phyloP scores from a whole-genome alignment of 2,888 invertebrate genomes.

The Parnassius smintheus region DNA sequence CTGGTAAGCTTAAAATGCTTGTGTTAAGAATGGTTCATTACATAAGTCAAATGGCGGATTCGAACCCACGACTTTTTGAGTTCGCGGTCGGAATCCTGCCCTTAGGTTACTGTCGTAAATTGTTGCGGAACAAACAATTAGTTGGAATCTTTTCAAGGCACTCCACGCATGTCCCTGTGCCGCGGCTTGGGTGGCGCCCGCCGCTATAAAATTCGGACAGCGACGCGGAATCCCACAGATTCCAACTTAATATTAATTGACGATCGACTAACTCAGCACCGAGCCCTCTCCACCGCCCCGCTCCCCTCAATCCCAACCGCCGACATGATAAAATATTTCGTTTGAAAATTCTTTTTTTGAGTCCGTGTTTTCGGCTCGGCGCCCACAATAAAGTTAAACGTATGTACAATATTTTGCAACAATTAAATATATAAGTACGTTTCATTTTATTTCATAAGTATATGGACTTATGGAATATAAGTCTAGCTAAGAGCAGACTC shows the following conservation, averaged over 20 bases:
- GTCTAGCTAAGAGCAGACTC: too few relatives aligned
- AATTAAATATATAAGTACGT: background rate
- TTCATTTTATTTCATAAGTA: background rate
- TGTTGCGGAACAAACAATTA: too few relatives aligned
- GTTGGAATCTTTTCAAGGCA: slow-evolving; percentile 16
- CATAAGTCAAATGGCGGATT: too few relatives aligned
- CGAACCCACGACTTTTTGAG: too few relatives aligned
- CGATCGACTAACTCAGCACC: slow-evolving; percentile 70
- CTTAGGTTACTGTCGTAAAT: too few relatives aligned
- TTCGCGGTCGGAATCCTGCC: too few relatives aligned
- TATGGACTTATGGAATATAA: too few relatives aligned
- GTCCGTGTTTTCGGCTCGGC: slow-evolving; percentile 11
- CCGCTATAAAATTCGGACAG: slow-evolving; percentile 80
- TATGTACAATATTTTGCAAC: slow-evolving; percentile 9
- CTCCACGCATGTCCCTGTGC: slow-evolving; percentile 45
- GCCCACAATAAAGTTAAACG: slow-evolving; percentile 7
- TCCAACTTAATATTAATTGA: slow-evolving; percentile 80
- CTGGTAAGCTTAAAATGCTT: too few relatives aligned
- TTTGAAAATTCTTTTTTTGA: slow-evolving; percentile 30
- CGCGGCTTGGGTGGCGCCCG: slow-evolving; percentile 77
- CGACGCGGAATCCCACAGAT: slow-evolving; percentile 81
- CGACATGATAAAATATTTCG: slow-evolving; percentile 43
- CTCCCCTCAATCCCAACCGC: slow-evolving; percentile 31
- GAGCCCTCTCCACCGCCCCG: slow-evolving; percentile 33
- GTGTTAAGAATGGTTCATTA: too few relatives aligned